phyloP scores from a whole-genome alignment of 2,113 vertebrate species.

The Synchiropus splendidus region DNA sequence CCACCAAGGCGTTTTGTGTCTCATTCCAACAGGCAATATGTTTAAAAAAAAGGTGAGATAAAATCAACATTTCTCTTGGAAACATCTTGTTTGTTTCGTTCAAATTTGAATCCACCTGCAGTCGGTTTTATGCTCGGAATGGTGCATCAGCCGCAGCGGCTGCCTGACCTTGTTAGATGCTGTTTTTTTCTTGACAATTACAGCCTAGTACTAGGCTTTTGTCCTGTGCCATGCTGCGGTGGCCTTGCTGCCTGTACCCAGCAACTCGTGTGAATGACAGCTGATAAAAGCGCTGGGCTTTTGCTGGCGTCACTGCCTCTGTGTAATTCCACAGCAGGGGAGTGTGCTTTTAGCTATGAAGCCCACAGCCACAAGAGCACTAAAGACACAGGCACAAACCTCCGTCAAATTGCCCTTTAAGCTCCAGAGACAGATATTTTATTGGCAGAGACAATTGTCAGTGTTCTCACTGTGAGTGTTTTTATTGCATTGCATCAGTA shows the following conservation, averaged over 20 bases:
- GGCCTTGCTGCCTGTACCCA: constrained; percentile 54
- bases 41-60: constrained; percentile 2
- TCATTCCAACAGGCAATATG: no score
- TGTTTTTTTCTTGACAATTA: constrained; percentile 47
- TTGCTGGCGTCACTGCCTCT: constrained; percentile 42
- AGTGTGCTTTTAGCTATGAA: constrained; percentile 57
- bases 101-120: constrained; percentile 27
- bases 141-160: constrained; percentile 27
- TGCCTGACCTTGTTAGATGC: constrained; percentile 50
- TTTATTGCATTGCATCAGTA: constrained; percentile 35
- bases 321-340: constrained; percentile 58
- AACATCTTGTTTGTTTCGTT: constrained; percentile 3
- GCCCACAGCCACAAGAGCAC: constrained; percentile 46
- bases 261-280: constrained; percentile 54
- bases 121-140: constrained; percentile 17
- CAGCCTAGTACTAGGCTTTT: constrained; percentile 50
- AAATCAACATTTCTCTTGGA: constrained; percentile 8
- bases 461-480: constrained; percentile 18
- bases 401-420: constrained; percentile 43
- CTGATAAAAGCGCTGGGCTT: constrained; percentile 54
- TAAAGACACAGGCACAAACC: constrained; percentile 46
- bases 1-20: no score
- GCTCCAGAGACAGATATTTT: constrained; percentile 44
- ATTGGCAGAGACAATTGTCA: constrained; percentile 50
- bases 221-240: constrained; percentile 37